These are phyloP conservation scores for Allobates femoralis DNA, from an alignment of 2,797 vertebrate species.

Conservation along the genomic window DNA sequence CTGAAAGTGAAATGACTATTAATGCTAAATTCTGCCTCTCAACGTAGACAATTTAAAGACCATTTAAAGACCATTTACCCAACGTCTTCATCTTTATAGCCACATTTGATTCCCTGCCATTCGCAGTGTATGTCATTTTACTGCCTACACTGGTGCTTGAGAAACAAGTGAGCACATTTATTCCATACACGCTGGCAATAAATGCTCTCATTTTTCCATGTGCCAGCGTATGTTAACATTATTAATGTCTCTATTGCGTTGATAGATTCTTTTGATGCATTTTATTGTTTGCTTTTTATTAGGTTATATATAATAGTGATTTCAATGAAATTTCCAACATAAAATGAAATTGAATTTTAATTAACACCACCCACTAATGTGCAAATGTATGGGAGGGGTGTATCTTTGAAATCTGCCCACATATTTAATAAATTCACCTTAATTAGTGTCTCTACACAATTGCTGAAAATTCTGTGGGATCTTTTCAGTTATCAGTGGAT, in stretches of 20 bases:
- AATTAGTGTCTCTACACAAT: not conserved
- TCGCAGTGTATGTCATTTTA: conserved; percentile 35
- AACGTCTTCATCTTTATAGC: conserved; percentile 51
- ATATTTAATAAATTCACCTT: not conserved
- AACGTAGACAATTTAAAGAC: conserved; percentile 38
- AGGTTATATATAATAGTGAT: not conserved
- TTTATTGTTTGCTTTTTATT: conserved; percentile 15
- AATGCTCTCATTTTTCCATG: conserved; percentile 45
- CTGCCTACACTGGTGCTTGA: conserved; percentile 31
- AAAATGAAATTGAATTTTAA: not conserved
- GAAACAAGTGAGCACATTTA: conserved; percentile 53
- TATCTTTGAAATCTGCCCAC: not conserved
- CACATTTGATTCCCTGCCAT: conserved; percentile 53
- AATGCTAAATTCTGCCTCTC: conserved; percentile 10
- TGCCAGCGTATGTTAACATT: conserved; percentile 41
- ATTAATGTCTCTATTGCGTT: conserved; percentile 25
- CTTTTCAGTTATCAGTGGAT: not conserved
- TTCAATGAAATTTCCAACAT: not conserved
- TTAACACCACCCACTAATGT: not conserved
- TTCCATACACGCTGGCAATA: conserved; percentile 51
- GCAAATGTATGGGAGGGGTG: not conserved
- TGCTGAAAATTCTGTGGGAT: not conserved
- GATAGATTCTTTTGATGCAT: conserved; percentile 17
- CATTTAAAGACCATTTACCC: conserved; percentile 32
- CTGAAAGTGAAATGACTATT: conserved; percentile 28